These are phyloP conservation scores for Omphaloscelis lunosa DNA, from an alignment of 2,888 invertebrate species.

Conservation along the genomic window DNA sequence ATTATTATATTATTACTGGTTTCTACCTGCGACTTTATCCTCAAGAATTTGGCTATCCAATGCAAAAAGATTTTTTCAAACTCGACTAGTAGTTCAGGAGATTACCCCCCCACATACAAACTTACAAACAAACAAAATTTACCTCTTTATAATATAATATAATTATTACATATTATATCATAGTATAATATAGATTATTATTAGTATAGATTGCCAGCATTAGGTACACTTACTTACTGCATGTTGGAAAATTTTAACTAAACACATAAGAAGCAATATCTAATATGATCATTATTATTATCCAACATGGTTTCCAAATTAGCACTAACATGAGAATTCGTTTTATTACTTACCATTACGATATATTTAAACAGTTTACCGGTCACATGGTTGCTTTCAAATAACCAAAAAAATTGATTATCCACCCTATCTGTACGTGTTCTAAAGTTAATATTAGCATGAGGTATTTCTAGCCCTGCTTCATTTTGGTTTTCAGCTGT, in stretches of 20 bases:
- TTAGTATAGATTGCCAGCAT: too few relatives aligned
- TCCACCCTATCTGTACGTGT: background rate
- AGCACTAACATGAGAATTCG: constrained; percentile 61
- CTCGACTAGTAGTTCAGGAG: too few relatives aligned
- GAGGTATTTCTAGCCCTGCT: background rate
- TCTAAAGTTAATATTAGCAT: background rate
- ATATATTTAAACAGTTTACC: background rate
- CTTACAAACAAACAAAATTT: too few relatives aligned
- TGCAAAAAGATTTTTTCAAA: too few relatives aligned
- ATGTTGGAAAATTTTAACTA: background rate
- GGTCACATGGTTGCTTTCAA: constrained; percentile 10
- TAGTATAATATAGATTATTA: too few relatives aligned
- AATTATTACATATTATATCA: too few relatives aligned
- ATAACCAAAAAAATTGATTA: background rate
- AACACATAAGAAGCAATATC: background rate
- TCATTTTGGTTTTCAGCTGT: background rate
- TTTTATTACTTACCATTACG: constrained; percentile 49
- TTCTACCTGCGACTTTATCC: too few relatives aligned
- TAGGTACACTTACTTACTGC: background rate
- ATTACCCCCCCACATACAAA: too few relatives aligned
- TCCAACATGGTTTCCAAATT: constrained; percentile 67
- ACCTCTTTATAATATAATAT: too few relatives aligned
- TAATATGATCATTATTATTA: constrained; percentile 18
- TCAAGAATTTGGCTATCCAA: too few relatives aligned
- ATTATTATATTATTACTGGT: too few relatives aligned